Conservation (phyloP, 2,888 invertebrate species). For the Sphecodes monilicornis region DNA sequence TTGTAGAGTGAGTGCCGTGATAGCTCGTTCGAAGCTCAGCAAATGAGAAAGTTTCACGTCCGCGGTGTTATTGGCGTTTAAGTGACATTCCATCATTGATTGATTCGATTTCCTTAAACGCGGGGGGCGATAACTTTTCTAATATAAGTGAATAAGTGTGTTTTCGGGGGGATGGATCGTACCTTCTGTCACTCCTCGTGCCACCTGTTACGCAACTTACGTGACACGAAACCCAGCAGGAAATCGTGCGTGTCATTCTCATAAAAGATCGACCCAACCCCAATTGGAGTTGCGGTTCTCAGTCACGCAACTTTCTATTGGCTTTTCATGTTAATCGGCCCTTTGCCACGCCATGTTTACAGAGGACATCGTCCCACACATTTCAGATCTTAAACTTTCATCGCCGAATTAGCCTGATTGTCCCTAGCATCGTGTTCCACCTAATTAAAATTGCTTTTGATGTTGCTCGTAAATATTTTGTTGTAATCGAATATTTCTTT, state of each 20-base stretch:
- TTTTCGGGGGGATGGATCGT: constrained; percentile 7
- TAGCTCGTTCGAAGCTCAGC: not conserved
- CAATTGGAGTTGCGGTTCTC: constrained; percentile 37
- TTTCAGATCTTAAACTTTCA: not conserved
- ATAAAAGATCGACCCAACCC: constrained; percentile 46
- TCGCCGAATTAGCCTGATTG: not conserved
- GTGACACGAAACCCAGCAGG: constrained; percentile 52
- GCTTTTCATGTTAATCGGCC: constrained; percentile 35
- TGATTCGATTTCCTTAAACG: constrained; percentile 58
- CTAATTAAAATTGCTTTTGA: too few relatives aligned
- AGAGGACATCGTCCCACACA: not conserved
- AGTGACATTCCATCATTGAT: constrained; percentile 40
- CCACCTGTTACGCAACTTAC: constrained; percentile 72
- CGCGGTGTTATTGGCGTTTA: not conserved
- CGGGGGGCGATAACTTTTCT: constrained; percentile 68
- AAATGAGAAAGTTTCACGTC: constrained; percentile 48
- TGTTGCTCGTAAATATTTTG: too few relatives aligned
- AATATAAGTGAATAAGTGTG: constrained; percentile 70
- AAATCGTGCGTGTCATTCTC: constrained; percentile 62
- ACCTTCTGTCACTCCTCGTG: constrained; percentile 44
- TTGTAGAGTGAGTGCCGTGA: not conserved
- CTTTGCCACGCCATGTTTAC: constrained; percentile 26
- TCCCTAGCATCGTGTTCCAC: not conserved
- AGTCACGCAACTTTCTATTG: constrained; percentile 40
- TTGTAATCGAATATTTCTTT: too few relatives aligned